phyloP scores from a whole-genome alignment of 1,140 invertebrate species.

The Ceratosolen solmsi region DNA sequence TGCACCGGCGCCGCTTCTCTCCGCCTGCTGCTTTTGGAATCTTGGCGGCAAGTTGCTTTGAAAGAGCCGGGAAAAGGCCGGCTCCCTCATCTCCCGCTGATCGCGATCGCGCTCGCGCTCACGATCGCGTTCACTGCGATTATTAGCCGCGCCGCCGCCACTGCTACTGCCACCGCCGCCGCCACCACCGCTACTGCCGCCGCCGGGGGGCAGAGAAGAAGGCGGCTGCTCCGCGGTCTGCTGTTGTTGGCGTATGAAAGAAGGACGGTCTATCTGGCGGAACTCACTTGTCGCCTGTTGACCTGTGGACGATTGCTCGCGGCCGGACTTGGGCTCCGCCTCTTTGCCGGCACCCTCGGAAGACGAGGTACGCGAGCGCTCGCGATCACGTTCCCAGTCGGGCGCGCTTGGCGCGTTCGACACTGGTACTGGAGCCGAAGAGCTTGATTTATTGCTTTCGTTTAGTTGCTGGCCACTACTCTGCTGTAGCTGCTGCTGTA shows the following conservation, averaged over 20 bases:
- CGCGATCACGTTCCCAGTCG: slow-evolving; percentile 75
- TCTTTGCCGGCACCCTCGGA: slow-evolving; percentile 71
- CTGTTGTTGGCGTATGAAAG: slow-evolving; percentile 55
- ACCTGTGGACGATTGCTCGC: slow-evolving; percentile 53
- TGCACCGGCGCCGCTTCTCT: slow-evolving; percentile 65
- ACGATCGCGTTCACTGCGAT: slow-evolving; percentile 53
- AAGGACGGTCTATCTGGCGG: slow-evolving; percentile 56
- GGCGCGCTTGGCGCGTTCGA: slow-evolving; percentile 68
- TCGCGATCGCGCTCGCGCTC: slow-evolving; percentile 72
- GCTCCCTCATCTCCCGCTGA: slow-evolving; percentile 67
- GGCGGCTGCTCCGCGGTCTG: slow-evolving; percentile 43
- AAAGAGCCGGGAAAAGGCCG: slow-evolving; percentile 81
- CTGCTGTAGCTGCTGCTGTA: background rate
- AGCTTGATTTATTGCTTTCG: background rate
- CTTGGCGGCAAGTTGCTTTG: slow-evolving; percentile 88
- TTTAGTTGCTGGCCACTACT: background rate
- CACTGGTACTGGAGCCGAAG: slow-evolving; percentile 67
- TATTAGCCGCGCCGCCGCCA: slow-evolving; percentile 24
- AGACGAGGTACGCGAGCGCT: slow-evolving; percentile 70
- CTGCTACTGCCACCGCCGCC: slow-evolving; percentile 45
- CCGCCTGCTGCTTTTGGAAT: slow-evolving; percentile 84
- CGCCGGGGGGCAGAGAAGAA: slow-evolving; percentile 6
- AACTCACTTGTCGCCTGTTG: slow-evolving; percentile 57
- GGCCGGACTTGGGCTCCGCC: slow-evolving; percentile 69
- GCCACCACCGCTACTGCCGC: background rate